Evolutionary conservation across 2,113 vertebrate species (phyloP), one percentile per base, ranked within the genome.

Genomic region (Ceyx margarethae): DNA sequence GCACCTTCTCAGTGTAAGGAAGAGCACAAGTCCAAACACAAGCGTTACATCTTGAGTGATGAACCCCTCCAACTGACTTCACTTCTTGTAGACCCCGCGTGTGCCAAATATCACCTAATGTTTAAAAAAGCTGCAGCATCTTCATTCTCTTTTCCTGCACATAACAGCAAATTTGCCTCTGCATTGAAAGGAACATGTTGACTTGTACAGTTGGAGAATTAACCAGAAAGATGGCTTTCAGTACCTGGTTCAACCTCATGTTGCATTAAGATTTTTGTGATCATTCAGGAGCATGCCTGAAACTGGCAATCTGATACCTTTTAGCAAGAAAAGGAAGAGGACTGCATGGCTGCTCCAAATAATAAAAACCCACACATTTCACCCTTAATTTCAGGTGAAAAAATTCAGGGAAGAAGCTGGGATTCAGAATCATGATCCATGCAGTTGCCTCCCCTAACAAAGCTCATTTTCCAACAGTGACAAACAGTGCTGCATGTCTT

Each of bases 141-240:
- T 61, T 65, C 71, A 6, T 1, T n/a, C 9, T 48, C 65, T 56
- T 75, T 11, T 42, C 33, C 51, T 17, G 13, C 9, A 13, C 6
- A 3, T 20, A 51, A 15, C 3, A 45, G 14, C 50, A 53, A 1
- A 61, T 85, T 22, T 31, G 46, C 29, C 60, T 61, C 54, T 3
- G 1, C 13, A 0, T 0, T 5, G 25, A 68, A 28, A 62, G 33
- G 51, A 53, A 37, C 0, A 2, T 3, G 51, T 9, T 4, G 14
- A 8, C 45, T 79, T 45, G 15, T 17, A 33, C 57, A 75, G 45
- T 3, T 2, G 3, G 33, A n/a, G n/a, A 48, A 54, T 62, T 35
- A 46, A 37, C 31, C 8, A 29, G 51, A 65, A 54, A 48, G 9
- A 11, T 0, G 1, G 14, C 7, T 85, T 73, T 91, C 43, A 11